A percentile compares a stretch with the other conserved stretches of the same genome.
Conservation (phyloP, 2,888 invertebrate species). For the Zhengitettix transpicula region DNA sequence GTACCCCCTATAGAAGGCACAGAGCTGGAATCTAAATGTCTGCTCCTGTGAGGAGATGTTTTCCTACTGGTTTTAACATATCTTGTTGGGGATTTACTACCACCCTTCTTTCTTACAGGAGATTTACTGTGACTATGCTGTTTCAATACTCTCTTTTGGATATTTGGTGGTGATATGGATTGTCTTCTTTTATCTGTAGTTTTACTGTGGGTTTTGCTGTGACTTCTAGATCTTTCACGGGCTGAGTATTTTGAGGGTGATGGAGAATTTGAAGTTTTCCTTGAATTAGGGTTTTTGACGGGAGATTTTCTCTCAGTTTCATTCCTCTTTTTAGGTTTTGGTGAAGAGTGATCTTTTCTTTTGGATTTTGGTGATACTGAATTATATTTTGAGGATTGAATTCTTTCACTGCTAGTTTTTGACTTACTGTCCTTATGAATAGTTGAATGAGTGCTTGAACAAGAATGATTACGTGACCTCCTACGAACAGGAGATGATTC, state of each 20-base stretch:
- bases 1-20: too few relatives aligned
- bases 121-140: constrained; percentile 2
- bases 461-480: not conserved
- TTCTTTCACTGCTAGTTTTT: constrained; percentile 1
- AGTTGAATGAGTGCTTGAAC: constrained; percentile 2
- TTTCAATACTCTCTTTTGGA: not conserved
- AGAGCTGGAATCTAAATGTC: too few relatives aligned
- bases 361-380: constrained; percentile 11
- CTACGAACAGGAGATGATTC: constrained; percentile 3
- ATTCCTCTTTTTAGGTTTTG: constrained; percentile 13
- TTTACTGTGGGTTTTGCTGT: not conserved
- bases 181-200: not conserved
- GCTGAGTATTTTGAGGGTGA: constrained; percentile 1
- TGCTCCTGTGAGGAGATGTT: not conserved
- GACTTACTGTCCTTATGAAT: not conserved
- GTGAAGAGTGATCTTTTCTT: constrained; percentile 15
- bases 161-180: not conserved
- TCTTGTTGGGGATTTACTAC: not conserved
- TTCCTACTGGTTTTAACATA: not conserved
- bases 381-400: not conserved
- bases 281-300: constrained; percentile 6
- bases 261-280: constrained; percentile 5
- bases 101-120: not conserved
- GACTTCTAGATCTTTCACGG: constrained; percentile 1
- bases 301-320: constrained; percentile 14